A percentile compares a stretch with the other conserved stretches of the same genome.
phyloP scores from a whole-genome alignment of 2,888 invertebrate species.

The Eledona agricola region DNA sequence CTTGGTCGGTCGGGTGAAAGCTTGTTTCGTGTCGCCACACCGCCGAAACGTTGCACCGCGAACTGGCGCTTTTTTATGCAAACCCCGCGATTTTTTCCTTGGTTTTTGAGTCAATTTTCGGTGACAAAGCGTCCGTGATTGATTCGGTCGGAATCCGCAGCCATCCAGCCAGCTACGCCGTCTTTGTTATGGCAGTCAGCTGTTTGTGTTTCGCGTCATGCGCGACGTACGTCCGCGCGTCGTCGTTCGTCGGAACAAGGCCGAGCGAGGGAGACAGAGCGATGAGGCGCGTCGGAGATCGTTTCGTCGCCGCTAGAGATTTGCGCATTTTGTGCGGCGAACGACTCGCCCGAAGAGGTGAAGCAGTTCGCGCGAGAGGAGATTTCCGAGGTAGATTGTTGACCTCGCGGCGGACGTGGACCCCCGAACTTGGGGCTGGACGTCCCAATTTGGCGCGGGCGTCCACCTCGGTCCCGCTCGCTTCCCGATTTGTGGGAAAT shows the following conservation, averaged over 20 bases:
- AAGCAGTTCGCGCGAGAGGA: slow-evolving; percentile 27
- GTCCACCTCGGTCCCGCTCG: no score
- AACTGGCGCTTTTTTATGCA: no score
- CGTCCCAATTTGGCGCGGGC: no score
- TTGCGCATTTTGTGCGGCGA: slow-evolving; percentile 41
- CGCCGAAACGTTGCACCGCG: no score
- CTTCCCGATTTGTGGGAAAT: no score
- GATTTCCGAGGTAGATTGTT: slow-evolving; percentile 48
- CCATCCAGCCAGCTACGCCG: slow-evolving; percentile 39
- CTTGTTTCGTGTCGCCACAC: no score
- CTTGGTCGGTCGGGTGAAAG: no score
- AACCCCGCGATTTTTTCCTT: slow-evolving; percentile 1
- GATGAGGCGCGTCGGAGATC: slow-evolving; percentile 16
- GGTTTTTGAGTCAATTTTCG: neutral
- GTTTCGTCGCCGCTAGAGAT: slow-evolving; percentile 9
- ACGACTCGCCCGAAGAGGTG: slow-evolving; percentile 27
- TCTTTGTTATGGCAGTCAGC: slow-evolving; percentile 63
- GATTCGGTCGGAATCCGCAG: slow-evolving; percentile 45
- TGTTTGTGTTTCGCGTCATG: slow-evolving; percentile 54
- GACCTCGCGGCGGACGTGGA: slow-evolving; percentile 43
- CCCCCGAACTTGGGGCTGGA: slow-evolving; percentile 28
- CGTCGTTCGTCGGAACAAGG: no score
- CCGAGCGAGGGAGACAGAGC: slow-evolving; percentile 8
- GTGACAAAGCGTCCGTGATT: slow-evolving; percentile 29
- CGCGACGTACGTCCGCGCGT: slow-evolving; percentile 46